Evolutionary conservation across 2,113 vertebrate species (phyloP).

Genomic region (Henicopernis longicauda): DNA sequence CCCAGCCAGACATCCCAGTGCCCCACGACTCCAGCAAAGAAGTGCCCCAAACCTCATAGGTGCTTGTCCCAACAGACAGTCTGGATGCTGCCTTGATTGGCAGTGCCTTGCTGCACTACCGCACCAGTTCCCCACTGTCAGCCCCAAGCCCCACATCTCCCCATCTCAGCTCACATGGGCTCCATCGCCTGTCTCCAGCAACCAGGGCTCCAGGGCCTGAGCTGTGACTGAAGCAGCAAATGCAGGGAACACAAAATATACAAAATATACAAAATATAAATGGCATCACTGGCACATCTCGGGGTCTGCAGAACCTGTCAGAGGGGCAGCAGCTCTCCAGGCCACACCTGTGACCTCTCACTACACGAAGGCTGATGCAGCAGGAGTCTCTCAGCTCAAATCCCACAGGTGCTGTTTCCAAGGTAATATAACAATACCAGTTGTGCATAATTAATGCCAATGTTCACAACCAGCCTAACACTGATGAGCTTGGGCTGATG

Average conservation of each 20-base stretch:
- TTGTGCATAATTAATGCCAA: not conserved
- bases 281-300: accelerated
- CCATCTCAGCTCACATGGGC: not conserved
- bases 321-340: not conserved
- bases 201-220: not conserved
- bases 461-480: not conserved
- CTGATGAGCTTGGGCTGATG: not conserved
- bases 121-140: not conserved
- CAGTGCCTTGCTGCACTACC: not conserved
- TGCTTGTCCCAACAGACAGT: accelerated
- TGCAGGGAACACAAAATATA: not conserved
- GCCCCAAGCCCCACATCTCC: not conserved
- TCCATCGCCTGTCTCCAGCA: not conserved
- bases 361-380: not conserved
- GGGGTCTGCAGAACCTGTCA: not conserved
- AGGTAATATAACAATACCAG: not conserved
- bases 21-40: not conserved
- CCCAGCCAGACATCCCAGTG: not conserved
- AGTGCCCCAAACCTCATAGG: not conserved
- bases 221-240: not conserved
- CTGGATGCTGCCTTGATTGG: not conserved
- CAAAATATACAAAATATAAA: not conserved
- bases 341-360: not conserved
- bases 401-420: not conserved
- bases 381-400: not conserved